Evolutionary conservation across 2,113 vertebrate genomes (phyloP).

Genomic region (Furnarius figulus): DNA sequence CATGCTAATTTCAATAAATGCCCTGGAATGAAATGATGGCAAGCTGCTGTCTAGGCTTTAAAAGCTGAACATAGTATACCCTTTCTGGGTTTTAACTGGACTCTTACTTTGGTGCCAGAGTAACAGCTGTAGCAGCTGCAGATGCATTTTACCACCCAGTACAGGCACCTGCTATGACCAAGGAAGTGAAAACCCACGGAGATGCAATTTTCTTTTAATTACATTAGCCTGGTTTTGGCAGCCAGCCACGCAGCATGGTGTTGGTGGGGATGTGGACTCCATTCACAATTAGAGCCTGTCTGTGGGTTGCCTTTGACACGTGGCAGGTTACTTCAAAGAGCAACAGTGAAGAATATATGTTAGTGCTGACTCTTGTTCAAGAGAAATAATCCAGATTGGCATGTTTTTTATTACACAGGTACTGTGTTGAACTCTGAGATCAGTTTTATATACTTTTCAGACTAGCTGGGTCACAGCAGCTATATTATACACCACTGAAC

Average conservation of each 20-base stretch:
- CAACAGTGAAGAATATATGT: not conserved
- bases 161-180: conserved; percentile 59
- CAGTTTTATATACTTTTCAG: not conserved
- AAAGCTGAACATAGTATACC: conserved; percentile 40
- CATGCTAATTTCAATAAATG: conserved; percentile 55
- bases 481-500: not conserved
- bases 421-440: not conserved
- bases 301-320: not conserved
- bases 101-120: conserved; percentile 42
- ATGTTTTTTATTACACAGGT: not conserved
- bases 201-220: conserved; percentile 67
- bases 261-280: conserved; percentile 10
- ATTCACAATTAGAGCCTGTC: conserved; percentile 8
- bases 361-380: not conserved
- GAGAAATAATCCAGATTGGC: not conserved
- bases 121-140: conserved; percentile 74
- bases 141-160: conserved; percentile 51
- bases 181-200: conserved; percentile 63
- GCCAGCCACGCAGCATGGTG: not conserved
- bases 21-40: conserved; percentile 30
- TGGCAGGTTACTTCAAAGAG: conserved; percentile 5
- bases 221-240: conserved; percentile 47
- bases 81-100: conserved; percentile 53
- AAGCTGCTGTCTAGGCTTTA: conserved; percentile 4
- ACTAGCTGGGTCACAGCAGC: not conserved